Evolutionary conservation across 2,888 invertebrate species (phyloP), one percentile per base, ranked within the genome.

Genomic region (Nipponacmea schrenckii): DNA sequence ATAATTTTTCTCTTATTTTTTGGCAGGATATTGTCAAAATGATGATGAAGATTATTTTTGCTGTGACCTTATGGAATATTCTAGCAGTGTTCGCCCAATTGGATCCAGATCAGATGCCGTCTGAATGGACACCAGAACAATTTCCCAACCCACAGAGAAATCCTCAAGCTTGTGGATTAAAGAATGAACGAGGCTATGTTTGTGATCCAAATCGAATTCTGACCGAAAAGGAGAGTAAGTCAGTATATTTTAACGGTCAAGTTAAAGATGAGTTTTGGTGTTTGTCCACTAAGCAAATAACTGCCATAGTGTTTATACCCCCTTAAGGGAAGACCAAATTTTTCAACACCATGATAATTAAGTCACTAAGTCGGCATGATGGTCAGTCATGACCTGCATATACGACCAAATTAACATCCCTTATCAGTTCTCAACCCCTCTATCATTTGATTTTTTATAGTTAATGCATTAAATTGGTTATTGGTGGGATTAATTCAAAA

Each of bases 81-180:
- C 48, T 17, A 4, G 12, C 24, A 27, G 45, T 27, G 24, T 27
- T 65, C 10, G 64, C 39, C 7, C 70, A 70, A 50, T 31, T 62
- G 26, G 64, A 64, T 31, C 48, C 65, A n/a, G 69, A 50, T 15
- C 48, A 69, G 17, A 27, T 64, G 31, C 70, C 64, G 1, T 48
- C 50, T 3, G 39, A 65, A 56, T 62, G 62, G 65, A 27, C 20
- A 14, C 50, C 70, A 2, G 66, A 62, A 27, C 64, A 66, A 20
- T 65, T 66, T 62, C 70, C 70, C 7, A 65, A 70, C 45, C 70
- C 70, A 45, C n/a, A 24, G 44, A 70, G 70, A 44, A 70, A 66
- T 39, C 66, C 70, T 27, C 70, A 66, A 62, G 64, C 64, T n/a
- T 70, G 70, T 45, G 48, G 66, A 14, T 56, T 66, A 15, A 62